These are phyloP conservation scores for Epistrophe eligans DNA, from an alignment of 2,888 invertebrate genomes.

Conservation along the genomic window DNA sequence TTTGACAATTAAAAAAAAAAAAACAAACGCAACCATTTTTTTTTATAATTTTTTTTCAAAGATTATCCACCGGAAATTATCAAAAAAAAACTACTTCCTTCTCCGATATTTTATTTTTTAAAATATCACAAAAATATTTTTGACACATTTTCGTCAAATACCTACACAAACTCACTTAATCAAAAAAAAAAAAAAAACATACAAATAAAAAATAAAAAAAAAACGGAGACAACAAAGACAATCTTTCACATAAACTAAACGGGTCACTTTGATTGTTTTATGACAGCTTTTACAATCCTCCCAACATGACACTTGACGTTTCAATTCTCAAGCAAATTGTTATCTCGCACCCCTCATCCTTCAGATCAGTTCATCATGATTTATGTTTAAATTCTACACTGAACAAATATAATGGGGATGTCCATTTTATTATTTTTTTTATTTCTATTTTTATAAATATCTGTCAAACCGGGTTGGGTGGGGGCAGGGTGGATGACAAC, in stretches of 20 bases:
- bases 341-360: conserved; percentile 11
- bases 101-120: neutral
- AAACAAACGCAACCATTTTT: too few relatives aligned
- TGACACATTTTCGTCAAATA: conserved; percentile 1
- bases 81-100: neutral
- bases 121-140: neutral
- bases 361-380: conserved; percentile 39
- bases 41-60: too few relatives aligned
- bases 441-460: neutral
- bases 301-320: conserved; percentile 60
- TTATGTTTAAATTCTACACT: conserved; percentile 46
- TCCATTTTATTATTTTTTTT: neutral
- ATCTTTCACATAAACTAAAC: conserved; percentile 24
- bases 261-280: conserved; percentile 50
- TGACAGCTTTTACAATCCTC: conserved; percentile 54
- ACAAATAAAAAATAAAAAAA: neutral
- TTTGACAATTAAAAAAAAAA: too few relatives aligned
- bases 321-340: conserved; percentile 52
- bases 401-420: conserved; percentile 3
- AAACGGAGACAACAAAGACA: conserved; percentile 12
- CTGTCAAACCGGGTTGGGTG: neutral
- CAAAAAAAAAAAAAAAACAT: neutral
- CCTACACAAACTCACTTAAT: neutral
- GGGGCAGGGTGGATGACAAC: neutral
- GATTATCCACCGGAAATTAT: neutral